Evolutionary conservation across 2,797 vertebrate species (phyloP).

Genomic region (Tragelaphus eurycerus): DNA sequence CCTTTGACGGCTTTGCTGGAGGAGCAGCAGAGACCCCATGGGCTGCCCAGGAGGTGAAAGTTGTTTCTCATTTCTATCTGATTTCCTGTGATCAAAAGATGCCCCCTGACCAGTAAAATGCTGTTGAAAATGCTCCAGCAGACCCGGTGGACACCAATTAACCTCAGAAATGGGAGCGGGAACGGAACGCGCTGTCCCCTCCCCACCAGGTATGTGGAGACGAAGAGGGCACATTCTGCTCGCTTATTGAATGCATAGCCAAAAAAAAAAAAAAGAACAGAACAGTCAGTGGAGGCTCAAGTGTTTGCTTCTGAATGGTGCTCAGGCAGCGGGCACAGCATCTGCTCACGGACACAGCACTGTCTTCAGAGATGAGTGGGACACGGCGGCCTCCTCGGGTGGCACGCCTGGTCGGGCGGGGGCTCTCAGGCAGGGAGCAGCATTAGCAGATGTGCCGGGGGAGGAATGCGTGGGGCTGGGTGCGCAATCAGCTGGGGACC

Average conservation of each 20-base stretch:
- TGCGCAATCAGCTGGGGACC: background rate
- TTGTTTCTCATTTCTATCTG: background rate
- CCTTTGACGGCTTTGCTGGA: background rate
- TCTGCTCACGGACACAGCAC: background rate
- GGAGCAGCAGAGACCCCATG: background rate
- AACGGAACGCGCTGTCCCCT: accelerated
- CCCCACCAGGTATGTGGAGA: background rate
- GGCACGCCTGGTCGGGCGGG: accelerated
- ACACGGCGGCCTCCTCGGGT: background rate
- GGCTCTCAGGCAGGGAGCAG: accelerated
- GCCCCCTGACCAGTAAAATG: background rate
- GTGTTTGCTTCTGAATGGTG: conserved; percentile 22
- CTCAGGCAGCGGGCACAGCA: background rate
- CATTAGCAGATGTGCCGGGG: accelerated
- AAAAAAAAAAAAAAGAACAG: background rate
- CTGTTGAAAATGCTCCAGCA: background rate
- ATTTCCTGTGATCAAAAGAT: background rate
- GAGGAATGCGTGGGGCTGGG: accelerated
- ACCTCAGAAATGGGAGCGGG: background rate
- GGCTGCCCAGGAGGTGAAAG: background rate
- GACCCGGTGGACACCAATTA: background rate
- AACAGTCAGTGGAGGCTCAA: conserved; percentile 26
- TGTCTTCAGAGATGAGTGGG: background rate
- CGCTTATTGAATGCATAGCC: background rate
- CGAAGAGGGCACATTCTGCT: background rate